Percentiles rank a stretch among this genome's conserved stretches.
phyloP scores from a whole-genome alignment of 2,797 vertebrate genomes.

The Pachyuromys duprasi region DNA sequence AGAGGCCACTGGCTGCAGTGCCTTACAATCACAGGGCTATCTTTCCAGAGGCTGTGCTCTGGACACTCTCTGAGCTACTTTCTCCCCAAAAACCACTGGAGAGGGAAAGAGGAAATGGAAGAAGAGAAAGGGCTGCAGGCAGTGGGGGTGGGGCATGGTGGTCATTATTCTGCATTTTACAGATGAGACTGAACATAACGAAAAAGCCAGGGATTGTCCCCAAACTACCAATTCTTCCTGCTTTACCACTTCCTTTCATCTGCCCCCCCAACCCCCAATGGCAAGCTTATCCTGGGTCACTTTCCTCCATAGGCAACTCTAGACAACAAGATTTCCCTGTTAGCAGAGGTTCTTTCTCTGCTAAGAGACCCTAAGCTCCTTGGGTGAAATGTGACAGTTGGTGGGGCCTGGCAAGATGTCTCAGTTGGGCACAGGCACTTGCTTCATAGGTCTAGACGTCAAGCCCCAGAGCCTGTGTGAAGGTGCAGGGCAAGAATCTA shows the following conservation, averaged over 20 bases:
- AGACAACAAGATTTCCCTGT: neutral
- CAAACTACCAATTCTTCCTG: neutral
- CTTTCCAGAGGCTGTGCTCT: accelerated
- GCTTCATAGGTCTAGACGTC: neutral
- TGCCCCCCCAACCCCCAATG: too few relatives aligned
- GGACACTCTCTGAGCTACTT: accelerated
- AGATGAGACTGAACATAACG: neutral
- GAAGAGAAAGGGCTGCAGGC: neutral
- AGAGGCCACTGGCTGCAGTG: neutral
- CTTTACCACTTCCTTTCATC: neutral
- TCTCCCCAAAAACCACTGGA: too few relatives aligned
- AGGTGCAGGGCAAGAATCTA: neutral
- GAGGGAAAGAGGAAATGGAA: accelerated
- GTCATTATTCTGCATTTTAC: neutral
- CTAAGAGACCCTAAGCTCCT: neutral
- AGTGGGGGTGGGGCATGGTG: accelerated
- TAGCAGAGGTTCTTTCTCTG: neutral
- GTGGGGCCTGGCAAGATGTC: neutral
- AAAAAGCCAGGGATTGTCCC: neutral
- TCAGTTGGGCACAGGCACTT: neutral
- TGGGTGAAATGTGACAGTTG: neutral
- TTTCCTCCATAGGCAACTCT: neutral
- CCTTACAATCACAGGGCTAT: accelerated
- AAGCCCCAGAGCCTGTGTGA: neutral
- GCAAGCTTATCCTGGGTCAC: neutral